Base-by-base conservation (phyloP, 2,797 vertebrate genomes). In the Sebastes oblongus region DNA sequence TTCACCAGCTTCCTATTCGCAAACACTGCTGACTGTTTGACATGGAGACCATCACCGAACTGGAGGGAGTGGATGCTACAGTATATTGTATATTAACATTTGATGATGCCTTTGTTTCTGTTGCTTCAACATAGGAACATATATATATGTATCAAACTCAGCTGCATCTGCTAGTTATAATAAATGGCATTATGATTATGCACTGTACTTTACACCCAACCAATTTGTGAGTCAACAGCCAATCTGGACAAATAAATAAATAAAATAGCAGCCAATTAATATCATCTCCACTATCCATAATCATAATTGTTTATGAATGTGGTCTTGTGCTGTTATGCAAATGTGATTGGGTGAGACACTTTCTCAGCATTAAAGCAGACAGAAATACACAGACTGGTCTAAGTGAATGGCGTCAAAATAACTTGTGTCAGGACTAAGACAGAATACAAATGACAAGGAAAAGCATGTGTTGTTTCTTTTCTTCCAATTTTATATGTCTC, bases 381-480 rank as follows among this genome's bases (percentile, higher is more conserved):
- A 54, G 30, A 72, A 70, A 67, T 24, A 22, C 42, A 36, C 5
- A n/a, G 8, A 78, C 54, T 58, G 27, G 64, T 60, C 29, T 36
- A 36, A 71, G 11, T n/a, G 29, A 70, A 46, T 3, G 36, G 25
- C 10, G 7, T 76, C 66, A 65, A 77, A 75, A 42, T 34, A 79
- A 39, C 20, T 3, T 69, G 39, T 54, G 66, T 72, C 60, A 22
- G 24, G 46, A 55, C 55, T 18, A 29, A 71, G 76, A 22, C 20
- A 60, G 34, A 77, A 80, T 60, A 65, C 42, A 84, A 80, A 82
- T 60, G 24, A 80, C 14, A 70, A 75, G 42, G 22, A 66, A 74
- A 65, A 46, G 30, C 54, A 58, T 30, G 14, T 70, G 13, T 34
- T 39, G 18, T 52, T 54, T 54, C 10, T 62, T 58, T 58, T 16